Evolutionary conservation across 2,797 vertebrate species (phyloP), one percentile per base, ranked within the genome.

Genomic region (Nannoperca obscura): DNA sequence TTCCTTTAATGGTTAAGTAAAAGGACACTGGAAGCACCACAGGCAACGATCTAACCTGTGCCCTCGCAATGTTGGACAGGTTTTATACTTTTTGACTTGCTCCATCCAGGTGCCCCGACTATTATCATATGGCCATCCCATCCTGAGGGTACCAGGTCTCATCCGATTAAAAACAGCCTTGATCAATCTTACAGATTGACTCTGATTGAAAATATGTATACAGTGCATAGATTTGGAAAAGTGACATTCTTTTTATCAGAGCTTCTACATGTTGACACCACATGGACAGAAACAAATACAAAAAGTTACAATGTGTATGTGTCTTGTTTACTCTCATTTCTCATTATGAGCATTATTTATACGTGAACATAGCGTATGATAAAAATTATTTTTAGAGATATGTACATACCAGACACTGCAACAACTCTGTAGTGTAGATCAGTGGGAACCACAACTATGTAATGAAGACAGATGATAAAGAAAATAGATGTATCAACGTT

Each of bases 131-230:
- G 1, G 32, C 57, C 1, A 9, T 30, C 7, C 15, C n/a, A 5
- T 40, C 15, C 36, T 32, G 47, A 32, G 59, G 57, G 40, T 12
- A 40, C 40, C 13, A 69, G 27, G 54, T 32, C 30, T 4, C 11
- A 46, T 62, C 30, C 14, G 15, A 53, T 38, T 8, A 3, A n/a
- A n/a, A 40, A 40, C 30, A 44, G 36, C n/a, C 44, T 38, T 27
- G 5, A 70, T 49, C n/a, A 59, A 62, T 34, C 27, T 22, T 27
- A 11, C 40, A 20, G 30, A 63, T 63, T 64, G 50, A 55, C 20
- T 46, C 30, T 0, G 38, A 17, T 24, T 47, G 19, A 53, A 34
- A 27, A 32, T 54, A 11, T 50, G 1, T 42, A 30, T 24, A 10
- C 38, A 38, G 5, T 3, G 6, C 32, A 12, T 54, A 14, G 5